These are phyloP conservation scores for Gambusia affinis DNA, from an alignment of 2,113 vertebrate genomes.

Conservation along the genomic window DNA sequence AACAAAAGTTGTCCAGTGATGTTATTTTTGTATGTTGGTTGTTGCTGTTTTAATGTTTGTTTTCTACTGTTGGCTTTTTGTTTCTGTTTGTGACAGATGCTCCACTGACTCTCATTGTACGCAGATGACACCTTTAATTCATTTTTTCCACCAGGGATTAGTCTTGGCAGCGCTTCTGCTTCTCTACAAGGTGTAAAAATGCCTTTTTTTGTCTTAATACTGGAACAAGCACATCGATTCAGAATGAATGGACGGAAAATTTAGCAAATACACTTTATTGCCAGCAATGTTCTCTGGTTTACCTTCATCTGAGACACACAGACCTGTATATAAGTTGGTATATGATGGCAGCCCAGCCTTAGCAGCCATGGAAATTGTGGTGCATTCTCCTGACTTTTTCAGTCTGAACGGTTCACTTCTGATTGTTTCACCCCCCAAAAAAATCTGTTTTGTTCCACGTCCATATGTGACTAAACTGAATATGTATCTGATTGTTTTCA, in stretches of 20 bases:
- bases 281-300: too few species aligned
- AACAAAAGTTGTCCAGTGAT: conserved; percentile 51
- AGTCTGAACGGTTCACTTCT: too few species aligned
- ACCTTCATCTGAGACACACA: too few species aligned
- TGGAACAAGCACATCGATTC: conserved; percentile 33
- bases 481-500: too few species aligned
- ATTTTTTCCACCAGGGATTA: conserved; percentile 46
- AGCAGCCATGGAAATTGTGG: too few species aligned
- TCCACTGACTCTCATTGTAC: conserved; percentile 34
- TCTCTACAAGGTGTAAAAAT: conserved; percentile 37
- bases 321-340: too few species aligned
- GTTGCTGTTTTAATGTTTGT: conserved; percentile 52
- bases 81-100: conserved; percentile 7
- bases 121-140: conserved; percentile 39
- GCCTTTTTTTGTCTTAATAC: conserved; percentile 58
- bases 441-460: too few species aligned
- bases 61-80: conserved; percentile 34
- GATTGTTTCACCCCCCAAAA: too few species aligned
- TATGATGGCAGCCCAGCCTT: too few species aligned
- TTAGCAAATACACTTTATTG: conserved; percentile 1
- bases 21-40: conserved; percentile 68
- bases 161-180: conserved; percentile 49
- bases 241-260: conserved; percentile 34
- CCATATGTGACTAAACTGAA: too few species aligned
- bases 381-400: too few species aligned